Evolutionary conservation across 2,888 invertebrate genomes (phyloP), one percentile per base, ranked within the genome.

Genomic region (Torymus aiolomorphi): DNA sequence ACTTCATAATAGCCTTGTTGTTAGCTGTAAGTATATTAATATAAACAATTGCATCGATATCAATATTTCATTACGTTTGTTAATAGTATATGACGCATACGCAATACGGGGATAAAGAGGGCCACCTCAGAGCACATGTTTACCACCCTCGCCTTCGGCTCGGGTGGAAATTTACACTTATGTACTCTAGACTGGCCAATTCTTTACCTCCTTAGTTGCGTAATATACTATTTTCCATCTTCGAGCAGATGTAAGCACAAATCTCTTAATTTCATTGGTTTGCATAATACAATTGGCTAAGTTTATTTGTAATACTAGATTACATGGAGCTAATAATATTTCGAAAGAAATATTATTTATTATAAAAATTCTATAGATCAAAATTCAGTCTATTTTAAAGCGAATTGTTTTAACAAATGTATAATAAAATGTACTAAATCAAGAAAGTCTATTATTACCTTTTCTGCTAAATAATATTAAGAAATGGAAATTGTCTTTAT

Each of bases 61-160:
- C 72, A 78, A 78, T 78, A 72, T 59, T 66, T 14, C 62, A 78
- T 61, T 56, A 72, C 65, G 72, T 71, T 77, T 71, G 59, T 78
- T 72, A 24, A n/a, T n/a, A n/a, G n/a, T n/a, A n/a, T n/a, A n/a
- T n/a, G n/a, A n/a, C n/a, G n/a, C n/a, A n/a, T n/a, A n/a, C n/a
- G n/a, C n/a, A n/a, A n/a, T n/a, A n/a, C n/a, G n/a, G n/a, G n/a
- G n/a, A n/a, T n/a, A n/a, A n/a, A n/a, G n/a, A n/a, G n/a, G n/a
- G n/a, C n/a, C n/a, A n/a, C n/a, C n/a, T n/a, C n/a, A n/a, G n/a
- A n/a, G n/a, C n/a, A n/a, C n/a, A n/a, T n/a, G n/a, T n/a, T n/a
- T n/a, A n/a, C n/a, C n/a, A n/a, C n/a, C n/a, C n/a, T n/a, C n/a
- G n/a, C n/a, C n/a, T n/a, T n/a, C n/a, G n/a, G n/a, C n/a, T n/a